Evolutionary conservation across 2,797 vertebrate species (phyloP).

Genomic region (Megalops cyprinoides): DNA sequence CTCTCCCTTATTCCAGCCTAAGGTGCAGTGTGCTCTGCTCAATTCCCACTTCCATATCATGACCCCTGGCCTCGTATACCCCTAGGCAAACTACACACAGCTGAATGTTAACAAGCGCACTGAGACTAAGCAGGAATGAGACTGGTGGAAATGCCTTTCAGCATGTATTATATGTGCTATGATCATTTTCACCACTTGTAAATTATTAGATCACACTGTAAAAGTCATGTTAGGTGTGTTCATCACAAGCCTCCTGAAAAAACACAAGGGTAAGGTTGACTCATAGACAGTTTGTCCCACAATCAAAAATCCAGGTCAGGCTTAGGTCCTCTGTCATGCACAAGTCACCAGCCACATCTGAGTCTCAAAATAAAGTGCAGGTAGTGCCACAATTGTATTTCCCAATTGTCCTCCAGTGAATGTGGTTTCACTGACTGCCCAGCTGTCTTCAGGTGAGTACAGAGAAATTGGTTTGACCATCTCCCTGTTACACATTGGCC

Average conservation of each 20-base stretch:
- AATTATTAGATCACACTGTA: neutral
- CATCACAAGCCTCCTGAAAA: neutral
- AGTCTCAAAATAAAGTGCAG: too few species aligned
- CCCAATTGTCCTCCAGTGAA: too few species aligned
- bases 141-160: neutral
- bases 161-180: neutral
- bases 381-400: too few species aligned
- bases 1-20: neutral
- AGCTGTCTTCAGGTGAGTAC: too few species aligned
- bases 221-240: neutral
- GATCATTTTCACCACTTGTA: neutral
- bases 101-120: neutral
- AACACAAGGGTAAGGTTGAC: too few species aligned
- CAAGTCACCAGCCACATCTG: too few species aligned
- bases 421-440: too few species aligned
- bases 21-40: neutral
- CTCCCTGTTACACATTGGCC: too few species aligned
- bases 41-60: neutral
- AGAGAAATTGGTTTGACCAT: neutral
- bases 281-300: too few species aligned
- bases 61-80: neutral
- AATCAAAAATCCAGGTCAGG: too few species aligned
- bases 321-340: too few species aligned
- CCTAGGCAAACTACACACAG: neutral
- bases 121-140: neutral